Base-by-base conservation (phyloP, 2,888 invertebrate genomes). In the Mythimna impura region DNA sequence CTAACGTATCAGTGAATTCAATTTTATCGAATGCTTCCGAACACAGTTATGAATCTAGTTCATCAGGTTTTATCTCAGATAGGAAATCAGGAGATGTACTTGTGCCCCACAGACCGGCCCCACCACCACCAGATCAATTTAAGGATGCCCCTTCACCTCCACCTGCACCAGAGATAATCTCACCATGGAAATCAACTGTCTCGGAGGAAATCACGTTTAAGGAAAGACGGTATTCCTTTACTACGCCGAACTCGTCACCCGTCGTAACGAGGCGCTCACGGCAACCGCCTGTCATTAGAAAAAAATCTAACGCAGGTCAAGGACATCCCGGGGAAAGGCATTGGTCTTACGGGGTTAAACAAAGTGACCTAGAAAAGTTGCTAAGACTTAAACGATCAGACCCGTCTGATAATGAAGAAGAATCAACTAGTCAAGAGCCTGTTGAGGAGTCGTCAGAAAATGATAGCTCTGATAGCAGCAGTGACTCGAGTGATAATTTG, bases 311-410 rank as follows among this genome's bases (percentile, higher is more conserved):
- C 43, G 92, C 91, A 65, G 90, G 88, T 81, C 92, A 93, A 86
- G 91, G 89, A 30, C 91, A 92, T 73, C 81, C 86, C 17, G 93
- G 92, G 71, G 95, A 96, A 88, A 91, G 93, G 5, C 94, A 93
- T 89, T 96, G 96, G 96, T 95, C 96, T 9, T 96, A 96, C 75
- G 96, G 96, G 73, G 96, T 96, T 12, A 94, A 92, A 71, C 96
- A 96, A 89, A 93, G 93, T 87, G 96, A 96, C 87, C 89, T 96
- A 85, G 96, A 96, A 87, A 95, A 93, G 85, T 87, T 96, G 80
- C 86, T 96, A 47, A 91, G 96, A 84, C 88, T 96, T 43, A 96
- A 96, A 87, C 87, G 93, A 57, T 96, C 96, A 7, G 95, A 94
- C 82, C 88, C 90, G 8, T 95, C 95, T 8, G 95, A 96, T 76